Evolutionary conservation across 2,888 invertebrate genomes (phyloP), one percentile per base, ranked within the genome.

Genomic region (Drosophila niveifrons): DNA sequence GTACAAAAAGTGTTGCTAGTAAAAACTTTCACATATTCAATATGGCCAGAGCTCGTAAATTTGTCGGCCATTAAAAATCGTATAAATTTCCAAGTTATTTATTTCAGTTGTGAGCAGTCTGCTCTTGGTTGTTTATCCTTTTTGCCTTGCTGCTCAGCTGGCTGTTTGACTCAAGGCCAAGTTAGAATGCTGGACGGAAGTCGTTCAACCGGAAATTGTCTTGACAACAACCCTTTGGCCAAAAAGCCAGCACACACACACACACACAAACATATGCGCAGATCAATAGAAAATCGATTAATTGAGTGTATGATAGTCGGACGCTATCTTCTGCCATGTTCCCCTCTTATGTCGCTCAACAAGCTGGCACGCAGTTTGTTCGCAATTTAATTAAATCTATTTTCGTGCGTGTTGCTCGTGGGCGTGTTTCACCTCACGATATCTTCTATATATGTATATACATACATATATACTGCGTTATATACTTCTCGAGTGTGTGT

Each of bases 371-470:
- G 78, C 84, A 75, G 75, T 86, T 86, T 82, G 79, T 75, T 86
- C 70, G 82, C 84, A 76, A 84, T 88, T 86, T 88, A 86, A 86
- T 86, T 87, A 87, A 88, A 87, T 86, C 86, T 86, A 83, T 83
- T 80, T 70, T 74, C 67, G 80, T 88, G 86, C 83, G 88, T 85
- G 83, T 67, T 74, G 79, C 69, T 75, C 63, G 77, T 82, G 75
- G 80, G 86, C 80, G 85, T 80, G 77, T 77, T 71, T 55, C 66
- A 80, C 72, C 80, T 81, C 66, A 58, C 58, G 63, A 61, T 47
- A 55, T 23, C 23, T 3, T 0, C n/a, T n/a, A 43, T 29, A 48
- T 43, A 44, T 7, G 13, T 48, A 51, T 43, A 23, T 4, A 29
- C 13, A 15, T 28, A 29, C 43, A 23, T 50, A 7, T 46, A 18